These are phyloP conservation scores for Noctua janthina DNA, from an alignment of 2,888 invertebrate species.

Conservation along the genomic window DNA sequence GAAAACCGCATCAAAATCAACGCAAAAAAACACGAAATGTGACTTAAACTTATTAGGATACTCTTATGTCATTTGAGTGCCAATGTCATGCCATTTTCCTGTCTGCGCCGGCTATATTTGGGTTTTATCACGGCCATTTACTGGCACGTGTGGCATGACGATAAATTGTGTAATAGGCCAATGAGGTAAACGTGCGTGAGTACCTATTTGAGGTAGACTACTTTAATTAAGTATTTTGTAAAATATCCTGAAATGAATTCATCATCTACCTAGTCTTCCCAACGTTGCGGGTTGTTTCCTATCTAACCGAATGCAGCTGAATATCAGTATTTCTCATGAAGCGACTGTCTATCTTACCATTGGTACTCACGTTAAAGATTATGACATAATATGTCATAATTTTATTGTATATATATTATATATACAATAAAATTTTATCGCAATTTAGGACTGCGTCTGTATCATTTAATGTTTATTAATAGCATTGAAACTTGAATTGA, in stretches of 20 bases:
- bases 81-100: conserved; percentile 11
- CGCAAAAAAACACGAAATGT: background rate
- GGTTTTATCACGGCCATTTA: background rate
- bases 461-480: background rate
- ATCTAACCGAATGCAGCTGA: background rate
- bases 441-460: background rate
- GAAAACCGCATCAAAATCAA: background rate
- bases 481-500: background rate
- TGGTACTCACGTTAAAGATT: background rate
- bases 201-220: background rate
- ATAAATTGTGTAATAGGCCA: background rate
- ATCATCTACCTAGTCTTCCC: background rate
- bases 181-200: background rate
- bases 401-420: too few relatives aligned
- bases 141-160: too few relatives aligned
- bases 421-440: background rate
- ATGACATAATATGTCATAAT: too few relatives aligned
- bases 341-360: background rate
- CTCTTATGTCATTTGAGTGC: conserved; percentile 11
- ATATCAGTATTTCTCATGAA: background rate
- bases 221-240: background rate
- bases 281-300: background rate
- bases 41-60: background rate
- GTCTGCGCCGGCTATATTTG: background rate
- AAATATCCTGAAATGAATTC: background rate